Base-by-base conservation (phyloP, 2,888 invertebrate species). In the Rhagophthalmus giganteus region DNA sequence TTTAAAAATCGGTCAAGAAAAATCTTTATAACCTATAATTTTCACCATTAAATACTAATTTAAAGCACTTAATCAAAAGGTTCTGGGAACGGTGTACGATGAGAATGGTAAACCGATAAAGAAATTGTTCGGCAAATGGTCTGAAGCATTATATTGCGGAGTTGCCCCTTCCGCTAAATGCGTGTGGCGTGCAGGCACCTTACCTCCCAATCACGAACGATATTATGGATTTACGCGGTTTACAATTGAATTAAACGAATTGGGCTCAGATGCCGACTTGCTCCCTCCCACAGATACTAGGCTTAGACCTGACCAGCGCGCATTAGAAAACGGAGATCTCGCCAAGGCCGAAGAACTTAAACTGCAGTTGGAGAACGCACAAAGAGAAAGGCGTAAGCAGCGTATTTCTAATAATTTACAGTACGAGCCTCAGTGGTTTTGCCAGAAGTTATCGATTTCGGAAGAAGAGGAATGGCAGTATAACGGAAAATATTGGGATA, bases 151-250 rank as follows among this genome's bases (percentile, higher is more conserved):
- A 39, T 85, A 86, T 70, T 87, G 85, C 48, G 88, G 87, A 0
- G 83, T 86, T 58, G 81, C 87, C 50, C 83, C 87, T 50, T 78
- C 84, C 47, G 87, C 87, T 1, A 75, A 83, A 54, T 87, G 87
- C 63, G 80, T 90, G 31, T 91, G 90, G 90, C 74, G 89, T 53
- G 88, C 88, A 38, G 89, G 89, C 33, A 84, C 88, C 1, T 84
- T 90, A 83, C 90, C 90, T 0, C 85, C 88, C 9, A 87, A 90
- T 60, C 83, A 85, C 72, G 87, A 88, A 67, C 66, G 84, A 46
- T 91, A 89, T 75, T 91, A 90, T 74, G 90, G 90, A 2, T 91
- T 91, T 76, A 88, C 90, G 2, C 77, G 87, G 59, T 90, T 90
- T 76, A 90, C 91, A 15, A 88, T 90, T 74, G 90, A 90, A 69